These are phyloP conservation scores for Limnodromus scolopaceus DNA, from an alignment of 2,797 vertebrate genomes.

Conservation along the genomic window DNA sequence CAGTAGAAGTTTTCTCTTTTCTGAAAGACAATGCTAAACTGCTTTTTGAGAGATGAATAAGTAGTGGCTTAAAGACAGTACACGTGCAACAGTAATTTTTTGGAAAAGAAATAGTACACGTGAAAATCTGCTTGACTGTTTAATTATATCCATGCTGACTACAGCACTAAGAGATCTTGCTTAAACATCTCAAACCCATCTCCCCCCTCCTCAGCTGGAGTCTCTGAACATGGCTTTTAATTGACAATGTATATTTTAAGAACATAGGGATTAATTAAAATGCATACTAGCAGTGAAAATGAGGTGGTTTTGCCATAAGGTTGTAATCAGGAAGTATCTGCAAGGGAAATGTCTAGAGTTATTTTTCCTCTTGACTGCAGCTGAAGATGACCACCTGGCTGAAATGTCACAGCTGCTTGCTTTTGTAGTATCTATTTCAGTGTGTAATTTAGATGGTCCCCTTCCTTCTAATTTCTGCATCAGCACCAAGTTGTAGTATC, in stretches of 20 bases:
- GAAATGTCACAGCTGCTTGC: slow-evolving; percentile 50
- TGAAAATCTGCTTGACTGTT: neutral
- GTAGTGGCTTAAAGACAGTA: neutral
- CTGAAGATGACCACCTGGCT: slow-evolving; percentile 53
- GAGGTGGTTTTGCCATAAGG: neutral
- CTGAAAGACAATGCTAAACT: neutral
- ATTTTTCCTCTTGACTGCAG: slow-evolving; percentile 26
- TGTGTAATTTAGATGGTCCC: slow-evolving; percentile 2
- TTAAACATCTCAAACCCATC: neutral
- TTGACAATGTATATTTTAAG: neutral
- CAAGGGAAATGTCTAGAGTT: neutral
- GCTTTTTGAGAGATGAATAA: neutral
- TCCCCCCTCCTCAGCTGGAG: neutral
- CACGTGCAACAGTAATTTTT: neutral
- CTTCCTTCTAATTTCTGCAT: slow-evolving; percentile 30
- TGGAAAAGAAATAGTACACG: neutral
- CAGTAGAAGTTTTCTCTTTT: neutral
- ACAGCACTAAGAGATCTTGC: neutral
- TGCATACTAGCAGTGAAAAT: neutral
- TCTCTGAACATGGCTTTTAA: neutral
- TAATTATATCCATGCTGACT: neutral
- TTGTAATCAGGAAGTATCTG: slow-evolving; percentile 35
- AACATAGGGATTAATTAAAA: slow-evolving; percentile 23
- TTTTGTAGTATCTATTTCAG: slow-evolving; percentile 2
- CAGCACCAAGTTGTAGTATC: neutral